Evolutionary conservation across 2,113 vertebrate genomes (phyloP), one percentile per base, ranked within the genome.

Genomic region (Trichomycterus rosablanca): DNA sequence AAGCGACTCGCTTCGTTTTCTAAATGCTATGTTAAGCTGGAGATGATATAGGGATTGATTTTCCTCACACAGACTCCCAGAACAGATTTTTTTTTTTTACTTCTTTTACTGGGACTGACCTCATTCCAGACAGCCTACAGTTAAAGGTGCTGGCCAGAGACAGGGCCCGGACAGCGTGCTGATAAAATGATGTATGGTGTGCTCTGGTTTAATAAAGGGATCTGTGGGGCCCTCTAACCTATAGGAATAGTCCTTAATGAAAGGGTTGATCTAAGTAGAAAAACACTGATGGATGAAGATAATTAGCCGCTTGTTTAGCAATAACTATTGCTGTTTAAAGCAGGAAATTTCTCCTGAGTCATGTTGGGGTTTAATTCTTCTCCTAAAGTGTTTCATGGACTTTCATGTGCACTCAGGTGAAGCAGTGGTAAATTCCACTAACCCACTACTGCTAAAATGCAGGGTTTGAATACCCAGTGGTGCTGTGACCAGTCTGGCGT

Each of bases 71-170:
- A 56, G 32, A 37, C 57, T 56, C 44, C 23, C 23, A 39, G 18
- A 42, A 52, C 48, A 40, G 68, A 71, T 64, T 68, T 64, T 43
- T 30, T 46, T 15, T 44, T 56, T 30, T 64, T 68, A 60, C 39
- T 30, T 46, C 15, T 44, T 56, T 30, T 45, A 15, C 15, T 3
- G 14, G n/a, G 32, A 40, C 20, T 16, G 40, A 61, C 40, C 63
- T 34, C 59, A 44, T 63, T 67, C 51, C 9, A 40, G 8, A n/a
- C 42, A 23, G 48, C 53, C 23, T 39, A 22, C 34, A 22, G 59
- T 5, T 11, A 56, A 63, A 67, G 59, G 70, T 73, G 70, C 49
- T 49, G 18, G 20, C 28, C 16, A 24, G 28, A 67, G 74, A 70
- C 67, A 73, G 20, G 46, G 23, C 26, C 11, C 26, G 20, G 44